A percentile compares a stretch with the other conserved stretches of the same genome.
Evolutionary conservation across 2,888 invertebrate species (phyloP).

Genomic region (Thumatha senex): DNA sequence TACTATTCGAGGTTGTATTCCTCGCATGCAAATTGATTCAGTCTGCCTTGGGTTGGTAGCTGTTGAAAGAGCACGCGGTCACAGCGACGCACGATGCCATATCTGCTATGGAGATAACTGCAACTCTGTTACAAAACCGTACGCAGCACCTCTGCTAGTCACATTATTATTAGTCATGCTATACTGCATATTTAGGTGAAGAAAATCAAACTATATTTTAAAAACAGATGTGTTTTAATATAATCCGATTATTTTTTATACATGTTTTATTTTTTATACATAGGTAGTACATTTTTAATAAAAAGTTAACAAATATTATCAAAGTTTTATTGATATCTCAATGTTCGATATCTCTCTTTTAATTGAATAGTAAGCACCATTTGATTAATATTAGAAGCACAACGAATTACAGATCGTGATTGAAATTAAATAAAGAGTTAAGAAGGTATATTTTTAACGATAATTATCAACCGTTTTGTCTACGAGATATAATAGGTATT

Average conservation of each 20-base stretch:
- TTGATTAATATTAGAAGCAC: too few species aligned
- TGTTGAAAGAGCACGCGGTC: conserved; percentile 71
- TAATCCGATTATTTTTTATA: conserved; percentile 14
- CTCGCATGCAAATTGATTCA: conserved; percentile 65
- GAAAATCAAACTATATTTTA: conserved; percentile 19
- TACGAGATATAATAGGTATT: too few species aligned
- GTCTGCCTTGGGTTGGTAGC: conserved; percentile 69
- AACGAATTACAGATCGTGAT: too few species aligned
- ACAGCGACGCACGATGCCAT: conserved; percentile 74
- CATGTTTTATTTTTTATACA: conserved; percentile 15
- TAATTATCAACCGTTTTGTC: too few species aligned
- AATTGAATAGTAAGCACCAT: too few species aligned
- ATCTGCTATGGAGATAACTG: conserved; percentile 70
- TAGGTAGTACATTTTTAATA: too few species aligned
- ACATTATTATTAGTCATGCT: conserved; percentile 38
- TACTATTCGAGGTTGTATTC: conserved; percentile 69
- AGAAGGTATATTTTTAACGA: too few species aligned
- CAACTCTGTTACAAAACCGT: conserved; percentile 50
- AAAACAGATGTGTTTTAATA: conserved; percentile 31
- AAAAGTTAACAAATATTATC: too few species aligned
- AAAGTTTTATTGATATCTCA: too few species aligned
- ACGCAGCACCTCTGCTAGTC: conserved; percentile 29
- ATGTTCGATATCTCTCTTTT: too few species aligned
- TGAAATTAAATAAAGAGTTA: too few species aligned
- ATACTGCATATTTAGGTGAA: conserved; percentile 58